Base-by-base conservation (phyloP, 1,140 invertebrate species). In the Caenorhabditis latens region DNA sequence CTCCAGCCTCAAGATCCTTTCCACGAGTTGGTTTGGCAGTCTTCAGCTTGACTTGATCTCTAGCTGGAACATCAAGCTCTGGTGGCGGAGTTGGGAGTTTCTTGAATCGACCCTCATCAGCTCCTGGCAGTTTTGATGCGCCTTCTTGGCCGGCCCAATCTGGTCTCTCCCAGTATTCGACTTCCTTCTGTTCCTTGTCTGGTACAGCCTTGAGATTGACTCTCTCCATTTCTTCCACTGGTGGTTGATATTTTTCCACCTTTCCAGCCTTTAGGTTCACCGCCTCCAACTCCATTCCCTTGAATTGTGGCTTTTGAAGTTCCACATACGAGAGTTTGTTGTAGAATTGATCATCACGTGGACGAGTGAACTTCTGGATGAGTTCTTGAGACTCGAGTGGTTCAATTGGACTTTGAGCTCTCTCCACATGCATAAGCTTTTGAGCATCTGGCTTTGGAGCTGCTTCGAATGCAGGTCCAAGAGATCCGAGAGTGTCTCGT, bases 341-440 rank as follows among this genome's bases (percentile, higher is more conserved):
- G 88, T 92, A 92, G 89, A 91, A 92, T 40, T 92, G 84, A 65
- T 92, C 92, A 79, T 92, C 90, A 46, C 89, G 90, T 50, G 89
- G 55, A 13, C 89, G 75, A 14, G 90, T 92, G 84, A 92, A 92
- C 84, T 92, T 92, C 71, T 90, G 87, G 21, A 92, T 88, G 43
- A 92, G 84, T 86, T 92, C 91, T 86, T 92, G 91, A 48, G 90
- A 91, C 82, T 92, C 91, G 19, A 92, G 57, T 46, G 91, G 92
- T 55, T 92, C 91, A 46, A 92, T 87, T 11, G 92, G 92, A 7
- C 89, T 83, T 61, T 91, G 90, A 2, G 87, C 67, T 43, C 90
- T 63, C 83, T 92, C 91, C 1, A 92, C 90, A 67, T 89, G 89
- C 58, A 91, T 84, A 16, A 92, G 83, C 61, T 92, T 92, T 19